Conservation (phyloP, 37 sponge, comb jelly and placozoan genomes). For the Cliona cf. orientalis region DNA sequence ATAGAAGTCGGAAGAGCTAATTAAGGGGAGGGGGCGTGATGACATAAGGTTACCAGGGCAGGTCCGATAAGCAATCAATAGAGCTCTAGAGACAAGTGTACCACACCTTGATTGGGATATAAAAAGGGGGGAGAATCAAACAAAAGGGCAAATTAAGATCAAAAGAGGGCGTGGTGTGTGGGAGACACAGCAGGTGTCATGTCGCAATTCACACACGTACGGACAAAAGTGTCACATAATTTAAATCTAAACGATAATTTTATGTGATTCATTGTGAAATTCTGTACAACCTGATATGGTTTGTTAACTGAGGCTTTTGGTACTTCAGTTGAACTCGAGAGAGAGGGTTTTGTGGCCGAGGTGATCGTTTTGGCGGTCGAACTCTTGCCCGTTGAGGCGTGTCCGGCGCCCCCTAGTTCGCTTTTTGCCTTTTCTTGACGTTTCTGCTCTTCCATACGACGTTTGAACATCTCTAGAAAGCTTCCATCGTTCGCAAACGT, state of each 20-base stretch:
- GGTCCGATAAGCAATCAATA: too few species aligned
- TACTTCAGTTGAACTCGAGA: neutral
- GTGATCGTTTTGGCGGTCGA: neutral
- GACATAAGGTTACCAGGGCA: too few species aligned
- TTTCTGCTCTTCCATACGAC: slow-evolving; percentile 57
- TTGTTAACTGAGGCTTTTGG: neutral
- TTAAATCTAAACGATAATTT: too few species aligned
- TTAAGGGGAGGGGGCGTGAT: too few species aligned
- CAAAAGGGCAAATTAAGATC: neutral
- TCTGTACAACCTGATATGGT: slow-evolving; percentile 17
- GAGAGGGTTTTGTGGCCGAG: neutral
- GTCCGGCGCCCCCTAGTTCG: neutral
- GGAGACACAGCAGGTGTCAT: neutral
- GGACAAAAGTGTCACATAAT: too few species aligned
- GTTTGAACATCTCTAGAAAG: slow-evolving; percentile 84
- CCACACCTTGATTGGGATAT: too few species aligned
- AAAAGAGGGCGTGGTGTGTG: neutral
- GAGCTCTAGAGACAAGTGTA: too few species aligned
- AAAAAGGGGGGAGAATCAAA: neutral
- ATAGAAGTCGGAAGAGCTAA: too few species aligned
- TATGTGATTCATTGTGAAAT: neutral
- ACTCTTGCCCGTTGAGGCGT: neutral
- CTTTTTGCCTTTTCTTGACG: neutral
- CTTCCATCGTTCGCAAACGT: slow-evolving; percentile 89
- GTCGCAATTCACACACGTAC: too few species aligned